Conservation (phyloP, 2,888 invertebrate species). For the Cheilosia urbana region DNA sequence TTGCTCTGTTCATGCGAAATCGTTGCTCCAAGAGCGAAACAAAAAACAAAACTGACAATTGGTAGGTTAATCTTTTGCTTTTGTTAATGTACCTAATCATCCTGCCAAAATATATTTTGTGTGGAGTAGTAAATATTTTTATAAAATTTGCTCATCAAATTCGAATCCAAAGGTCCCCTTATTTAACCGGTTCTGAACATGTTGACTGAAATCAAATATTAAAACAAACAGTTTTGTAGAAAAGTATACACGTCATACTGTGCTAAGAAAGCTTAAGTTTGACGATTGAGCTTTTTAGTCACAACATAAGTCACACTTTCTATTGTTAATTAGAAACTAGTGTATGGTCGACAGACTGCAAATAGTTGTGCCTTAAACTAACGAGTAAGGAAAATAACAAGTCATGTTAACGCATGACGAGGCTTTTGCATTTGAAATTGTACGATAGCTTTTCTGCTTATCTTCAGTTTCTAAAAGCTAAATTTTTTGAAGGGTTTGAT, state of each 20-base stretch:
- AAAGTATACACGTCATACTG: background rate
- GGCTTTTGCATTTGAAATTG: constrained; percentile 61
- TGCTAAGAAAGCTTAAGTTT: background rate
- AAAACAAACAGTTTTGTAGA: background rate
- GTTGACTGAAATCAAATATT: background rate
- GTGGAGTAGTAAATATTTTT: too few relatives aligned
- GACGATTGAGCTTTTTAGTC: constrained; percentile 6
- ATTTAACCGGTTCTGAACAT: too few relatives aligned
- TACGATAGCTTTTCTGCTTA: constrained; percentile 17
- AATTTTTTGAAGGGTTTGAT: constrained; percentile 66
- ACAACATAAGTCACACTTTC: constrained; percentile 29
- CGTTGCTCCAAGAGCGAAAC: too few relatives aligned
- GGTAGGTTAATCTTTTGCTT: too few relatives aligned
- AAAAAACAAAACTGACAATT: too few relatives aligned
- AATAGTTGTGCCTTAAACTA: constrained; percentile 68
- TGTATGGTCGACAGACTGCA: background rate
- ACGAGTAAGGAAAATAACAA: constrained; percentile 75
- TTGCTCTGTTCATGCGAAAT: too few relatives aligned
- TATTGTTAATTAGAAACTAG: background rate
- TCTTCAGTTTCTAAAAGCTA: constrained; percentile 58
- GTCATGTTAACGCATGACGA: constrained; percentile 68
- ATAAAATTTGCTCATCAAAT: too few relatives aligned
- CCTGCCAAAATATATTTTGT: too few relatives aligned
- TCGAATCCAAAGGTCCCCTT: too few relatives aligned
- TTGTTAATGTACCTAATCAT: too few relatives aligned